phyloP scores from a whole-genome alignment of 2,888 invertebrate species.

The Archips xylosteana region DNA sequence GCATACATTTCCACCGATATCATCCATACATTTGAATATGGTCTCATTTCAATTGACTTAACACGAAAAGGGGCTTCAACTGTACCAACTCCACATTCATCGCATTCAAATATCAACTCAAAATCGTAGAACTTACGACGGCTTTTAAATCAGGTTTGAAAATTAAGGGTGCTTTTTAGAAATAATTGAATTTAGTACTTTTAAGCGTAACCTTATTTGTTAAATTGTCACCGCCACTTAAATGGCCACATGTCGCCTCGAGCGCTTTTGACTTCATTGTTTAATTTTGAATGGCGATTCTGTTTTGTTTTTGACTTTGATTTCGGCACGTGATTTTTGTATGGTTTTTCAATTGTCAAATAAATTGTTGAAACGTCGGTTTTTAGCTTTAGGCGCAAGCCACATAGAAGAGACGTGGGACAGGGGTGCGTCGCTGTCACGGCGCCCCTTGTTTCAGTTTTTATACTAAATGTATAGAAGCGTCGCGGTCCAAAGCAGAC shows the following conservation, averaged over 20 bases:
- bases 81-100: not conserved
- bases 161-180: slow-evolving; percentile 49
- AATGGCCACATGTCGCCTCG: slow-evolving; percentile 82
- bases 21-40: slow-evolving; percentile 82
- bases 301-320: slow-evolving; percentile 52
- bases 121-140: not conserved
- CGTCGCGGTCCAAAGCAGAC: no score
- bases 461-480: no score
- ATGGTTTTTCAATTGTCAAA: slow-evolving; percentile 20
- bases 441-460: no score
- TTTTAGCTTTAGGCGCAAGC: no score
- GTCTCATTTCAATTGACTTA: slow-evolving; percentile 78
- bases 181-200: slow-evolving; percentile 73
- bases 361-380: not conserved
- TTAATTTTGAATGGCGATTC: slow-evolving; percentile 53
- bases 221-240: slow-evolving; percentile 84
- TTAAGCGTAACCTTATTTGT: slow-evolving; percentile 83
- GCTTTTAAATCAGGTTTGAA: not conserved
- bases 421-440: no score
- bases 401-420: no score
- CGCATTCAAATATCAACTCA: slow-evolving; percentile 47
- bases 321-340: slow-evolving; percentile 46
- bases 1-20: slow-evolving; percentile 82
- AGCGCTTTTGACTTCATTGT: slow-evolving; percentile 78
- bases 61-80: slow-evolving; percentile 50